These are phyloP conservation scores for Catamblyrhynchus diadema DNA, from an alignment of 2,797 vertebrate species.

Conservation along the genomic window DNA sequence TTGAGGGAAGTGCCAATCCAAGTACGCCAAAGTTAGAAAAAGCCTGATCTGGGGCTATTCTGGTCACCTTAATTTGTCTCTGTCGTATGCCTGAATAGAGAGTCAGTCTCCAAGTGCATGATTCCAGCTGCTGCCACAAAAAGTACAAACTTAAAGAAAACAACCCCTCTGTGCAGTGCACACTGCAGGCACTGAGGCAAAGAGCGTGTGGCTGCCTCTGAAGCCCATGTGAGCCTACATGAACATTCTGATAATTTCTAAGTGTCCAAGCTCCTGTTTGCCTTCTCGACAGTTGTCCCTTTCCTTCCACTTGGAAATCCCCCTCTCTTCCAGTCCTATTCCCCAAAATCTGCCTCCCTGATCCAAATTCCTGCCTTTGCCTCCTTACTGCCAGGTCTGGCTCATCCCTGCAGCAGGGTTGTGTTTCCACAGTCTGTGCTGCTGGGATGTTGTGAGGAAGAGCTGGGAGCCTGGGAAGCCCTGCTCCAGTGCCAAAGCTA, in stretches of 20 bases:
- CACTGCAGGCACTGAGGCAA: neutral
- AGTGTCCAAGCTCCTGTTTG: neutral
- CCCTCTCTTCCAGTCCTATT: neutral
- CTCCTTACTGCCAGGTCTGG: neutral
- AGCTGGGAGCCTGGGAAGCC: neutral
- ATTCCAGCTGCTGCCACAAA: neutral
- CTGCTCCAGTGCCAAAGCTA: neutral
- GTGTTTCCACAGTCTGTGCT: neutral
- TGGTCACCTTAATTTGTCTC: slow-evolving; percentile 42
- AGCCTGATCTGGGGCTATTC: slow-evolving; percentile 31
- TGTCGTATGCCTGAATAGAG: neutral
- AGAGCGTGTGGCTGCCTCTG: neutral
- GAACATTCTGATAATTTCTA: neutral
- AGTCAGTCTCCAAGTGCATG: neutral
- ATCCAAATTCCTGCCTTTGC: neutral
- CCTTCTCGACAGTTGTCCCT: neutral
- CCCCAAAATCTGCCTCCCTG: neutral
- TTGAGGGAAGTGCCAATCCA: neutral
- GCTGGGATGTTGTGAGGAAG: neutral
- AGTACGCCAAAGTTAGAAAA: slow-evolving; percentile 24
- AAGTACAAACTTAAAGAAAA: neutral
- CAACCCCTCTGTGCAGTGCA: neutral
- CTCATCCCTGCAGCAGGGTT: neutral
- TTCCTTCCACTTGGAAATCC: neutral
- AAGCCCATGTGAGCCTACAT: fast-evolving